A percentile compares a stretch with the other conserved stretches of the same genome.
Conservation (phyloP, 2,888 invertebrate species). For the Heliconius ismenius region DNA sequence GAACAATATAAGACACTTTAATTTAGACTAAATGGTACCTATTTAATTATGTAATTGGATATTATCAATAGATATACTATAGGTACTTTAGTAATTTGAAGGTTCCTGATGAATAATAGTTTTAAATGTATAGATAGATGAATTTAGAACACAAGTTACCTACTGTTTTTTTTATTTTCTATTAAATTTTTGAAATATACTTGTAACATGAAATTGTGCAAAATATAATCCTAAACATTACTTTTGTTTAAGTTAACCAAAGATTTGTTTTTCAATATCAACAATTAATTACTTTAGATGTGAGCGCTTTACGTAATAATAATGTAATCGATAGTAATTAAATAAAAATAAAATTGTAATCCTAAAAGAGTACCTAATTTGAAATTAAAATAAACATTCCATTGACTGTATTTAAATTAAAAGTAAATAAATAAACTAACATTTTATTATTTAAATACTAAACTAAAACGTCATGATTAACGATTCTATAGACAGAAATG, state of each 20-base stretch:
- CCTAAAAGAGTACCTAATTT: conserved; percentile 20
- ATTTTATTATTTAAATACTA: not conserved
- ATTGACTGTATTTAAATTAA: not conserved
- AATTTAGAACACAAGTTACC: conserved; percentile 66
- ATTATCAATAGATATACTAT: conserved; percentile 54
- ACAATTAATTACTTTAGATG: conserved; percentile 13
- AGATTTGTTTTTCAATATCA: conserved; percentile 23
- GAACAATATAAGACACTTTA: conserved; percentile 44
- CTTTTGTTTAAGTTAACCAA: conserved; percentile 21
- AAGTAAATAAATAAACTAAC: not conserved
- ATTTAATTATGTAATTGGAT: conserved; percentile 57
- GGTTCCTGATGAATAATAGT: conserved; percentile 72
- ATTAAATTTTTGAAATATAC: conserved; percentile 23
- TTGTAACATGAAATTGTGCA: not conserved
- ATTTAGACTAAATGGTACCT: conserved; percentile 53
- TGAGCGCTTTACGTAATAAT: conserved; percentile 18
- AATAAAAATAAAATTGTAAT: not conserved
- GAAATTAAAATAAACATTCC: conserved; percentile 13
- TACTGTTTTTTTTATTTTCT: conserved; percentile 47
- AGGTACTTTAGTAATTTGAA: conserved; percentile 57
- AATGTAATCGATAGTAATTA: conserved; percentile 15
- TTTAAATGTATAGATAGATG: conserved; percentile 65
- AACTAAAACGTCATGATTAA: not conserved
- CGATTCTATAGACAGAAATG: not conserved
- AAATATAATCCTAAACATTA: conserved; percentile 21